Base-by-base conservation (phyloP, 2,888 invertebrate genomes). In the Bellardia bayeri region DNA sequence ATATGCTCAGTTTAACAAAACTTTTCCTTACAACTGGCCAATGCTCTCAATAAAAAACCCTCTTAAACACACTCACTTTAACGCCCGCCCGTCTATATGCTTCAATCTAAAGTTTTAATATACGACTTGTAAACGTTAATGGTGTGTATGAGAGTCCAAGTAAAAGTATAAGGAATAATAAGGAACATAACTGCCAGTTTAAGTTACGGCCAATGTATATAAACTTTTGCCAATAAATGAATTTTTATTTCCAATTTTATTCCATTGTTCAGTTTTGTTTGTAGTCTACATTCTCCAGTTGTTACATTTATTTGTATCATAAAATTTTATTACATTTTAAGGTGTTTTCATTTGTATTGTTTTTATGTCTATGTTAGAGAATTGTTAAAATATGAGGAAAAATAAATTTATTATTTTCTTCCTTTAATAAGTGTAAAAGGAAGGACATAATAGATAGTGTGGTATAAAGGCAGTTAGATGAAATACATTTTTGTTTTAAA, bases 1-100 rank as follows among this genome's bases (percentile, higher is more conserved):
- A 82, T 66, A 82, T 66, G 84, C 84, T 84, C 72, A 87, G 84
- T 87, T 87, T 56, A 81, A 82, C 84, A 78, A 56, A 45, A 66
- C 68, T 49, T 58, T 58, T 69, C 40, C 49, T 51, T 66, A 58
- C 37, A 83, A 82, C 56, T 75, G 71, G n/a, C 58, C 71, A 68
- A 64, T 58, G 3, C 23, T 66, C 23, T 58, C 45, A 33, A 66
- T 42, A 40, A 30, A 40, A 51, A 72, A 4, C 42, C 63, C 23
- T 69, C 33, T 51, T n/a, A 56, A 5, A 7, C 11, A 63, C 42
- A 63, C 23, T 69, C 33, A 82, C 69, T 61, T 14, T 9, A 42
- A 51, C 5, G 16, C 58, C 54, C 4, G 54, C 23, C 23, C 23
- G 23, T 23, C 23, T 42, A 3, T 42, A n/a, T 54, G 40, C 54